Evolutionary conservation across 2,888 invertebrate genomes (phyloP).

Genomic region (Marasmarcha lunaedactyla): DNA sequence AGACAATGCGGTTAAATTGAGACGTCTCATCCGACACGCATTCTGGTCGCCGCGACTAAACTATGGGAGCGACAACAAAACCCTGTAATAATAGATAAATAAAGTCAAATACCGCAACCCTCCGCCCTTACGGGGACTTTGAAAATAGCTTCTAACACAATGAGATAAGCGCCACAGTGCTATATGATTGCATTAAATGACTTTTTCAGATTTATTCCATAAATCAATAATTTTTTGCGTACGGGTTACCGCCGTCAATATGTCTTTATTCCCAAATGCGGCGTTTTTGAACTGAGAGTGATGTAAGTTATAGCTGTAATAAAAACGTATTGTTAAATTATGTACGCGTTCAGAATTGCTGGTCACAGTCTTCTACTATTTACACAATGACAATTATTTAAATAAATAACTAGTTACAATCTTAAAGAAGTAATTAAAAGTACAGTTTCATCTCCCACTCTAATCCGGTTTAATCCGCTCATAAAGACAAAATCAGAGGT

Average conservation of each 20-base stretch:
- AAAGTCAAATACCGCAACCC: constrained; percentile 36
- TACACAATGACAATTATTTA: too few relatives aligned
- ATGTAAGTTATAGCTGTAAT: constrained; percentile 16
- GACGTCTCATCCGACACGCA: constrained; percentile 53
- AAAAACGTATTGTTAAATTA: not conserved
- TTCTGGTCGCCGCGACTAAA: constrained; percentile 26
- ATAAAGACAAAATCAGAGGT: constrained; percentile 3
- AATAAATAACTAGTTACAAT: too few relatives aligned
- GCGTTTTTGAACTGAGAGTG: constrained; percentile 6
- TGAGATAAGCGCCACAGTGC: too few relatives aligned
- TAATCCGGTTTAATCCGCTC: too few relatives aligned
- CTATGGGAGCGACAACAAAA: constrained; percentile 37
- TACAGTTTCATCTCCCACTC: too few relatives aligned
- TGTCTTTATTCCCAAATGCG: constrained; percentile 11
- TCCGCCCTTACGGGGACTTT: constrained; percentile 10
- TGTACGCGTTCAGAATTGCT: not conserved
- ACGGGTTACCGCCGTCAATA: constrained; percentile 16
- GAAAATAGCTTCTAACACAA: too few relatives aligned
- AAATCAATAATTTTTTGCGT: constrained; percentile 23
- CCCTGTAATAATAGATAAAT: constrained; percentile 43
- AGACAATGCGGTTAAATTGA: constrained; percentile 59
- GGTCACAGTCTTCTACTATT: too few relatives aligned
- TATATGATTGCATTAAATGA: not conserved
- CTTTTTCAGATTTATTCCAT: constrained; percentile 12
- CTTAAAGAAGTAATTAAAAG: too few relatives aligned